phyloP scores from a whole-genome alignment of 2,888 invertebrate genomes.

The Danaus chrysippus region DNA sequence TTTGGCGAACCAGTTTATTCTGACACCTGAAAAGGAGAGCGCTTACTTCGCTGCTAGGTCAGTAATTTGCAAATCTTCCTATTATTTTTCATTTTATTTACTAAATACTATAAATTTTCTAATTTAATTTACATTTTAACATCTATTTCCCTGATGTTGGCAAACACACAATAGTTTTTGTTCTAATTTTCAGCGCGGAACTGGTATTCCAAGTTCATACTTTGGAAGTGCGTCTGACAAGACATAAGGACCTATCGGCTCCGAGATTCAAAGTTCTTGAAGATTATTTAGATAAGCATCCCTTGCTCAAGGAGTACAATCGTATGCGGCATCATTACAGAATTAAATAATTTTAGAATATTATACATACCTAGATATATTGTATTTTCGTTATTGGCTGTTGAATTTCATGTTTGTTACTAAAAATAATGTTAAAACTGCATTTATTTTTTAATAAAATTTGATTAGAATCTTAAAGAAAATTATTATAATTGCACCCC shows the following conservation, averaged over 20 bases:
- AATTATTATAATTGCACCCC: no score
- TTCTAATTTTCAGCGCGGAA: slow-evolving; percentile 52
- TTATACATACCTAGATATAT: not conserved
- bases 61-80: slow-evolving; percentile 6
- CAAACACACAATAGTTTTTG: no score
- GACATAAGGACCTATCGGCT: slow-evolving; percentile 79
- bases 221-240: slow-evolving; percentile 79
- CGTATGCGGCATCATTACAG: slow-evolving; percentile 42
- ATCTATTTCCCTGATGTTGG: no score
- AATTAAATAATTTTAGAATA: slow-evolving; percentile 31
- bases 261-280: slow-evolving; percentile 62
- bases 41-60: slow-evolving; percentile 76
- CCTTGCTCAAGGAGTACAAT: slow-evolving; percentile 58
- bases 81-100: not conserved
- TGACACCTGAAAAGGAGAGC: slow-evolving; percentile 80
- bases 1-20: slow-evolving; percentile 76
- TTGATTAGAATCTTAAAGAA: no score
- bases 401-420: not conserved
- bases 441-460: no score
- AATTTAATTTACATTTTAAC: no score
- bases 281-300: slow-evolving; percentile 63
- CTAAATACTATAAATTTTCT: no score
- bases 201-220: slow-evolving; percentile 76
- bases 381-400: slow-evolving; percentile 1
- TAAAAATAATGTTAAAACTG: no score